These are phyloP conservation scores for Palloptera scutellata DNA, from an alignment of 2,888 invertebrate genomes.

Conservation along the genomic window DNA sequence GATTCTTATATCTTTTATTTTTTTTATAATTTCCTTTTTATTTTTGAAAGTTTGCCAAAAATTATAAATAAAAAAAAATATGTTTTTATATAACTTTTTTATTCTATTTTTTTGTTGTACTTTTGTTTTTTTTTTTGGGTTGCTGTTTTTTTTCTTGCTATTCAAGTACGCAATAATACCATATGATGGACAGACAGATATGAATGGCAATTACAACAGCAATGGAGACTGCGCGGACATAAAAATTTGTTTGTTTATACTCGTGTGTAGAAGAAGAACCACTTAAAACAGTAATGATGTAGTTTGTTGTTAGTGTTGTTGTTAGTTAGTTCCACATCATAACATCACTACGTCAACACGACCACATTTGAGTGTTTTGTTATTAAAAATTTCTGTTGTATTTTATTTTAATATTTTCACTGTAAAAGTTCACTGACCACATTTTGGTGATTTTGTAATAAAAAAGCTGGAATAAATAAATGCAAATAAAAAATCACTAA, in stretches of 20 bases:
- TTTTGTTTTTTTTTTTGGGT: too few relatives aligned
- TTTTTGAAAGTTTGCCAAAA: too few relatives aligned
- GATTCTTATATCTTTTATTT: too few relatives aligned
- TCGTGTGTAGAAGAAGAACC: not conserved
- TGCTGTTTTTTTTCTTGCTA: not conserved
- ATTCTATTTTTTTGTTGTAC: too few relatives aligned
- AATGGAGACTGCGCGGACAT: not conserved
- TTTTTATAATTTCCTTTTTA: too few relatives aligned
- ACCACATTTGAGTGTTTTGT: not conserved
- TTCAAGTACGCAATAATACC: not conserved
- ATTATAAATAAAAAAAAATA: too few relatives aligned
- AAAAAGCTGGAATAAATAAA: too few relatives aligned
- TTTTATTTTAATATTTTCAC: not conserved
- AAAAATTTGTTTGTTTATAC: not conserved
- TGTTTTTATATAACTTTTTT: too few relatives aligned
- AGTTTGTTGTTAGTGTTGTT: not conserved
- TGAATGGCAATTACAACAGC: not conserved
- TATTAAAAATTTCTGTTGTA: not conserved
- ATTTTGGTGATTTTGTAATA: not conserved
- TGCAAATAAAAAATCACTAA: too few relatives aligned
- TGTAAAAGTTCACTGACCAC: conserved; percentile 28
- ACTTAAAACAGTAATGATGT: not conserved
- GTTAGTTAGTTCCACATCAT: too few relatives aligned
- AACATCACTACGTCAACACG: too few relatives aligned
- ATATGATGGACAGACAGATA: not conserved